Evolutionary conservation across 2,888 invertebrate species (phyloP), one percentile per base, ranked within the genome.

Genomic region (Mayetiola destructor): DNA sequence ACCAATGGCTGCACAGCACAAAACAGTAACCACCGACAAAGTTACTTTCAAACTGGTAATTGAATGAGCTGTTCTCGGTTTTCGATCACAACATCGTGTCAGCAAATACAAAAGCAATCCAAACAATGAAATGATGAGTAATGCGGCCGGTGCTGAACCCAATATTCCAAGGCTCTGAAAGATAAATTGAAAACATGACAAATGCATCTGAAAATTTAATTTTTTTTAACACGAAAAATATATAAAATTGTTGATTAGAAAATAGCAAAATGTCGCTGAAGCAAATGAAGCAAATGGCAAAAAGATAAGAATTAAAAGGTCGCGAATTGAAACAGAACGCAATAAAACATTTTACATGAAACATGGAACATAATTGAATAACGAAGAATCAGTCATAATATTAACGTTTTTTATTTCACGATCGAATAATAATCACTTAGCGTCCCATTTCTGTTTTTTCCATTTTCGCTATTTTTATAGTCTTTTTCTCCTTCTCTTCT

Each of bases 11-110:
- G 88, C 90, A 74, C 91, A 90, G 68, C 91, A 92, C 62, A 92
- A 77, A 60, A 94, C 83, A 56, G 92, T 85, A 16, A 86, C 82
- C 60, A 87, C 80, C 67, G 87, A 86, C 57, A 88, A 75, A 20
- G 84, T 81, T 69, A 86, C 81, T 77, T 87, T 87, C 63, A 93
- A 77, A 64, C 92, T 88, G 56, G 88, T 84, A 71, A 93, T 89
- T 65, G 89, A 89, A 69, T 85, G 84, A 59, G 88, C 85, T 60
- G 90, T 88, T 58, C 91, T 81, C 63, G 91, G 89, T 73, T 90
- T 90, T 66, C 91, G 81, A 77, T 93, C 93, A 79, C 94, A 94
- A 76, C 95, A 95, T 75, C 94, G 80, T 66, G 92, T 91, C 73
- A 94, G 83, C 70, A 95, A 80, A 76, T 94, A 95, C 66, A 94